Evolutionary conservation across 1,140 invertebrate genomes (phyloP), one percentile per base, ranked within the genome.

Genomic region (Meteorus sp.): DNA sequence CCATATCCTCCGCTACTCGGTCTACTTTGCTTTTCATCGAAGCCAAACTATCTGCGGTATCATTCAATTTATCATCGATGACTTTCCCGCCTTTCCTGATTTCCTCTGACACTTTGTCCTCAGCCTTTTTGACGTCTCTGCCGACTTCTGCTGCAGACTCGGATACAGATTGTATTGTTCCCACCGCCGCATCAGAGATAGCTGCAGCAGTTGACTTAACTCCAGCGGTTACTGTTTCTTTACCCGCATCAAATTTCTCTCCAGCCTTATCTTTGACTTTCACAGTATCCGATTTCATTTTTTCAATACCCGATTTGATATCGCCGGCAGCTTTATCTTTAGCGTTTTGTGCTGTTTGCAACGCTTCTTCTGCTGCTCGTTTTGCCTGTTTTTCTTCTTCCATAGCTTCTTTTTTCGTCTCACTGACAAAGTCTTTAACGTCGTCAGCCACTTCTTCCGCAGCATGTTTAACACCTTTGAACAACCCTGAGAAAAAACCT

Each of bases 401-500:
- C 3, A 7, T 43, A 19, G 48, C 37, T 25, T 52, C 52, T 53
- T 61, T 57, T 17, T 65, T 56, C 8, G 56, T 63, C 13, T 60
- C 62, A 43, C 64, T 45, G 6, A 59, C 31, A 22, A 64, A 64
- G 4, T 48, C 53, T 25, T 59, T 59, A 0, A 52, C 45, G 1
- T 62, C 56, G 8, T 60, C 44, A 2, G 27, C 19, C 27, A 55
- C 44, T 59, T 63, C 56, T 33, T 50, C 52, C 1, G 37, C 59
- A 11, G 51, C 41, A 41, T 75, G 39, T 23, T 66, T 69, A 0
- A 60, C 39, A 13, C 60, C 61, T 51, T 63, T 67, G n/a, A 69
- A 63, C 3, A 68, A 69, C 0, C 65, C 66, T 1, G 66, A 65
- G 7, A 68, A 60, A 4, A 67, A 65, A 1, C 59, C 54, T 31